Base-by-base conservation (phyloP, 2,113 vertebrate species). In the Potamarius usumacintae region DNA sequence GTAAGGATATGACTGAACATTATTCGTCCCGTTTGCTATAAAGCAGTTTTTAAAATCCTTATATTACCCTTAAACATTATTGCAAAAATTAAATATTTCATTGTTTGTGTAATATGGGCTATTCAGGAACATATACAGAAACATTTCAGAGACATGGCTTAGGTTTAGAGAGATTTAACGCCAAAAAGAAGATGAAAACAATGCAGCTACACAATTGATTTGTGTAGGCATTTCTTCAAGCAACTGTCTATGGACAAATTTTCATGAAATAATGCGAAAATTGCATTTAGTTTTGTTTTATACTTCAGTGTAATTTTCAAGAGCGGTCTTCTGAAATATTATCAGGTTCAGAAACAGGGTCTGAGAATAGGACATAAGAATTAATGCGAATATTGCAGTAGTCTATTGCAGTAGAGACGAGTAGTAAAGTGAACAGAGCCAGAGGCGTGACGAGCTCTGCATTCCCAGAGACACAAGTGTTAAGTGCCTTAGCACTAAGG, bases 391-490 rank as follows among this genome's bases (percentile, higher is more conserved):
- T 12, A 52, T 25, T 25, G 20, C 55, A 18, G 53, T 58, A 15
- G 52, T 30, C 53, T 10, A 27, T 80, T 12, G 77, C 8, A 42
- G 79, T 42, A 81, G 10, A 42, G 9, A 81, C 1, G 30, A 62
- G 30, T 7, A 42, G 27, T 60, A n/a, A 42, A 20, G 57, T 58
- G 27, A 58, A 58, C 30, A 4, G 81, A 65, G 30, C 22, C 22
- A 4, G 34, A 63, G 34, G 22, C 60, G 3, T n/a, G 74, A 22
- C 22, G 22, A 82, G 18, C 9, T 82, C 30, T 65, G 52, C 48
- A 71, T 69, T 85, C 12, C 30, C 84, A n/a, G 57, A 85, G 55
- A 76, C 25, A 85, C 12, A 25, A 30, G 52, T 85, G 18, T 42
- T 42, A 62, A 62, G 69, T 77, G 55, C 42, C 55, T 50, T 76